phyloP scores from a whole-genome alignment of 2,888 invertebrate species.

The Linnaemya tessellans region DNA sequence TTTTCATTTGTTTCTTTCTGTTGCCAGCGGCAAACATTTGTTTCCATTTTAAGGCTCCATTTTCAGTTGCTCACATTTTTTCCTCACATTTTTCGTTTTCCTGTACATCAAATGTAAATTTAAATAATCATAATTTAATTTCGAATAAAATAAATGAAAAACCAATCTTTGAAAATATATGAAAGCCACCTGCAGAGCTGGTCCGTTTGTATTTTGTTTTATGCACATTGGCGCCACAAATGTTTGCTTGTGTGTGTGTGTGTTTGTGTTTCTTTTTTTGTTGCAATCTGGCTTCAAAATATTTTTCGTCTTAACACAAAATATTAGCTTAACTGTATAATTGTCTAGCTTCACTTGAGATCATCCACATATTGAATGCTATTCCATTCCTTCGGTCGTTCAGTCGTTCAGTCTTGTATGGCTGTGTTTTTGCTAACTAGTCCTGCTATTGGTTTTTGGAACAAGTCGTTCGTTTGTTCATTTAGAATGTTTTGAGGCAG shows the following conservation, averaged over 20 bases:
- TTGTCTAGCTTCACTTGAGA: constrained; percentile 36
- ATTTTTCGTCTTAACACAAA: constrained; percentile 36
- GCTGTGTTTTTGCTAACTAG: not conserved
- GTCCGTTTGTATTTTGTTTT: constrained; percentile 51
- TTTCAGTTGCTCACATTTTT: not conserved
- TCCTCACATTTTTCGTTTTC: not conserved
- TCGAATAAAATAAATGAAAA: constrained; percentile 49
- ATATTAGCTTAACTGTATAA: constrained; percentile 52
- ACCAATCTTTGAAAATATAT: constrained; percentile 39
- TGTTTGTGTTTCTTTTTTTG: no score
- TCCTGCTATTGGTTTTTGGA: constrained; percentile 32
- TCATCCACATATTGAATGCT: not conserved
- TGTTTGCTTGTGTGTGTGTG: constrained; percentile 21
- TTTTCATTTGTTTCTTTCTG: constrained; percentile 49
- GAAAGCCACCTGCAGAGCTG: constrained; percentile 69
- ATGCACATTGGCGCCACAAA: constrained; percentile 65
- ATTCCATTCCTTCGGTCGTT: not conserved
- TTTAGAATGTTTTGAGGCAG: constrained; percentile 62
- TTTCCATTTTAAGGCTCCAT: constrained; percentile 8
- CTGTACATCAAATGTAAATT: constrained; percentile 68
- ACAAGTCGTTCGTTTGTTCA: constrained; percentile 25
- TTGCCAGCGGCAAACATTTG: constrained; percentile 50
- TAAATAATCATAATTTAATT: constrained; percentile 65
- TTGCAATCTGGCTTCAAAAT: constrained; percentile 26
- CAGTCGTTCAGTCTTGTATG: not conserved